phyloP scores from a whole-genome alignment of 2,113 vertebrate species.

The Sakesphorus luctuosus region DNA sequence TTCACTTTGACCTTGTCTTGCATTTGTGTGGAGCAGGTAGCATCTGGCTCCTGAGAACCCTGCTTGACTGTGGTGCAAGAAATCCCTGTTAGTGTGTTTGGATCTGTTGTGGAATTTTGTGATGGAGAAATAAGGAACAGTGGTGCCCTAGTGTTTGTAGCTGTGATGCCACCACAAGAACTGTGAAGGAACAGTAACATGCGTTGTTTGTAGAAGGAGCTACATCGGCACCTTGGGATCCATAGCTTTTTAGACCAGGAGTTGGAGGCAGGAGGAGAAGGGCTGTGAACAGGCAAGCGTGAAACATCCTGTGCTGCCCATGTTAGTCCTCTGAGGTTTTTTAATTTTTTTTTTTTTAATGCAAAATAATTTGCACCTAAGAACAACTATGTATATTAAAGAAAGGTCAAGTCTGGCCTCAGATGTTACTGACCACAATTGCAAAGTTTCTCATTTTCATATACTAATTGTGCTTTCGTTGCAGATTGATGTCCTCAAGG shows the following conservation, averaged over 20 bases:
- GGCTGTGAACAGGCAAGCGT: accelerated
- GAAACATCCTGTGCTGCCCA: accelerated
- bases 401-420: not conserved
- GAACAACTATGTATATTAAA: not conserved
- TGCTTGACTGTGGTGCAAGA: accelerated
- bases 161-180: not conserved
- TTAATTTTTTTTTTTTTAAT: not conserved
- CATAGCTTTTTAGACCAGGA: not conserved
- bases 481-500: conserved; percentile 92
- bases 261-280: not conserved
- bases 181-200: not conserved
- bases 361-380: not conserved
- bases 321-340: not conserved
- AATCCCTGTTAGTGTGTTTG: not conserved
- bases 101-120: not conserved
- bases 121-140: not conserved
- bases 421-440: not conserved
- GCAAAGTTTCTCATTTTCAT: not conserved
- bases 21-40: accelerated
- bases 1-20: not conserved
- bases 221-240: accelerated
- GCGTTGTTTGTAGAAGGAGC: not conserved
- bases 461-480: not conserved
- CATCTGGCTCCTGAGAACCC: accelerated
- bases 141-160: not conserved